phyloP scores from a whole-genome alignment of 2,113 vertebrate genomes.

The Felis chaus region DNA sequence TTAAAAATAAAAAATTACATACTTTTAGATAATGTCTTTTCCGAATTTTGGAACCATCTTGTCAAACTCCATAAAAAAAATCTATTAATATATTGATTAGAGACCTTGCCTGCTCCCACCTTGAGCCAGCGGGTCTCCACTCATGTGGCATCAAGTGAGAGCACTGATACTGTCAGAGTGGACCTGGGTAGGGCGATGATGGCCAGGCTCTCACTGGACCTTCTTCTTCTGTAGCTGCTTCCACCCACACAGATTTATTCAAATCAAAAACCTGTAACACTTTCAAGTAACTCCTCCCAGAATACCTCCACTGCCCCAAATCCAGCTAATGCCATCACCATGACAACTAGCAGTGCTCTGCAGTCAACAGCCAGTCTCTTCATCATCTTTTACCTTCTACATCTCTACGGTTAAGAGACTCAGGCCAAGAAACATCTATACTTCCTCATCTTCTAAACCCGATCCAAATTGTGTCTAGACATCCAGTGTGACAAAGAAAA shows the following conservation, averaged over 20 bases:
- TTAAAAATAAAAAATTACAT: neutral
- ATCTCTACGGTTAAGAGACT: conserved; percentile 86
- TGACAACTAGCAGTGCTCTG: conserved; percentile 76
- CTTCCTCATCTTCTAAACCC: neutral
- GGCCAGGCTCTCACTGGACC: neutral
- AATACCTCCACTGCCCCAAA: conserved; percentile 58
- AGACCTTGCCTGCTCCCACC: neutral
- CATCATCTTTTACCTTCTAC: conserved; percentile 80
- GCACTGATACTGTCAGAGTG: neutral
- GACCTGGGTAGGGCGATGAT: neutral
- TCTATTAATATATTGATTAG: neutral
- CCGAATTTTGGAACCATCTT: neutral
- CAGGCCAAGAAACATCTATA: conserved; percentile 1
- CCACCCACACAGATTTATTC: neutral
- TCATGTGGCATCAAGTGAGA: neutral
- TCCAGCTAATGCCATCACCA: conserved; percentile 78
- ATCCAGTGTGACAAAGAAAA: neutral
- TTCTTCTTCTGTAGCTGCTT: neutral
- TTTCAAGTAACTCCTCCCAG: neutral
- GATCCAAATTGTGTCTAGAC: neutral
- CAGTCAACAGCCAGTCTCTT: conserved; percentile 79
- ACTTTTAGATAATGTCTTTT: neutral
- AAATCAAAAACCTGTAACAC: neutral
- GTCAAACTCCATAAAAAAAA: neutral
- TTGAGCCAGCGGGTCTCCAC: neutral